These are phyloP conservation scores for Heteractis magnifica DNA, from an alignment of 92 coral and sea anemone species.

Conservation along the genomic window DNA sequence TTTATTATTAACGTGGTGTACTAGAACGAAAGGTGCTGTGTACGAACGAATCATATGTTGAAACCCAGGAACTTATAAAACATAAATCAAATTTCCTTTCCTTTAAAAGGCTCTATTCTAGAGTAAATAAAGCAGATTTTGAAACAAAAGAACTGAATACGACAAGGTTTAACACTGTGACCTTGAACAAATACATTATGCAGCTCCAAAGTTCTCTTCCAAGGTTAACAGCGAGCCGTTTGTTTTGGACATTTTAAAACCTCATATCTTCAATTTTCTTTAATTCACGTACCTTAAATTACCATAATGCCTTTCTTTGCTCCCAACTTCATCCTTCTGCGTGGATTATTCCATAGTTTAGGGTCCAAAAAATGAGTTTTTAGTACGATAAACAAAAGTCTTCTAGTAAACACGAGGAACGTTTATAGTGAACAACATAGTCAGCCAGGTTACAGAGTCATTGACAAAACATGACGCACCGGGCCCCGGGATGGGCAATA, in stretches of 20 bases:
- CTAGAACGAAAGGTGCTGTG: background rate
- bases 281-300: conserved; percentile 8
- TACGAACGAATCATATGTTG: background rate
- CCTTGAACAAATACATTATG: conserved; percentile 26
- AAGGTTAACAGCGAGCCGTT: conserved; percentile 21
- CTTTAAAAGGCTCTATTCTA: background rate
- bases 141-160: conserved; percentile 19
- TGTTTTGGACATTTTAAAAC: background rate
- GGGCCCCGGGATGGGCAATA: conserved; percentile 21
- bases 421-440: conserved; percentile 30
- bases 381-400: conserved; percentile 17
- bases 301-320: background rate
- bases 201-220: background rate
- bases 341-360: conserved; percentile 18
- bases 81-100: conserved; percentile 9
- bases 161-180: conserved; percentile 18
- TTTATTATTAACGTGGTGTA: conserved; percentile 3
- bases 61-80: conserved; percentile 23
- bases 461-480: conserved; percentile 41
- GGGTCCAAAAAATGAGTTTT: conserved; percentile 8
- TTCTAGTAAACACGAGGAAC: conserved; percentile 38
- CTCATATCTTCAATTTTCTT: background rate
- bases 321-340: background rate
- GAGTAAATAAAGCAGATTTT: background rate
- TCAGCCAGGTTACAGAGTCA: conserved; percentile 57